Percentiles rank a stretch among this genome's conserved stretches.
Conservation (phyloP, 2,113 vertebrate species). For the Myotis davidii region DNA sequence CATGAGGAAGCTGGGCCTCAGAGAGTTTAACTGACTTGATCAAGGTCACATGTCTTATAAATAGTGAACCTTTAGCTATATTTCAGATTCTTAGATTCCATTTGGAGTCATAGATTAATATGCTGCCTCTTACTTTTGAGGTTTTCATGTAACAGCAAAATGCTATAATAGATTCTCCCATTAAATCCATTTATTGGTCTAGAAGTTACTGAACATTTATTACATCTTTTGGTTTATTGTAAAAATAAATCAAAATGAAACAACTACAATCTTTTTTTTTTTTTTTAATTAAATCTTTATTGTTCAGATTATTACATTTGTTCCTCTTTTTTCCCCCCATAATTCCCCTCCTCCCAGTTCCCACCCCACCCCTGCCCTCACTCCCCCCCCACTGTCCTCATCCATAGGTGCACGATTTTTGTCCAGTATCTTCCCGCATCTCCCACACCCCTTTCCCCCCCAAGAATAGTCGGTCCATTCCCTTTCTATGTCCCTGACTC, state of each 20-base stretch:
- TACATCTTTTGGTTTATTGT: slow-evolving; percentile 24
- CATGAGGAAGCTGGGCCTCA: background rate
- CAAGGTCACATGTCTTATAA: background rate
- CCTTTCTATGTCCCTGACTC: no score
- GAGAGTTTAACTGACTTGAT: background rate
- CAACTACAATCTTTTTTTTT: no score
- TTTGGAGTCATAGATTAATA: background rate
- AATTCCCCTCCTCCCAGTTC: no score
- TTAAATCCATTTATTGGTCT: background rate
- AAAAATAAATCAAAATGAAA: slow-evolving; percentile 59
- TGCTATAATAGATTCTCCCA: background rate
- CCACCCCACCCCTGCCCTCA: no score
- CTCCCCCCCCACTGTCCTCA: no score
- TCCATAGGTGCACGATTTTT: no score
- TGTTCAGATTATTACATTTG: no score
- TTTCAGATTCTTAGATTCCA: background rate
- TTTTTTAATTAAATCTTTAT: no score
- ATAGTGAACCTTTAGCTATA: background rate
- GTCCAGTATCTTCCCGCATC: no score
- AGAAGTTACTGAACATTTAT: background rate
- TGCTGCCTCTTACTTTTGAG: background rate
- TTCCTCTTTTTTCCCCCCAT: no score
- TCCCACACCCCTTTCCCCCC: no score
- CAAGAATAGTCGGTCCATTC: no score
- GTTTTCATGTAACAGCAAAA: slow-evolving; percentile 14